Percentiles rank a stretch among this genome's conserved stretches.
These are phyloP conservation scores for Sycophila sp. DNA, from an alignment of 1,140 invertebrate species.

Conservation along the genomic window DNA sequence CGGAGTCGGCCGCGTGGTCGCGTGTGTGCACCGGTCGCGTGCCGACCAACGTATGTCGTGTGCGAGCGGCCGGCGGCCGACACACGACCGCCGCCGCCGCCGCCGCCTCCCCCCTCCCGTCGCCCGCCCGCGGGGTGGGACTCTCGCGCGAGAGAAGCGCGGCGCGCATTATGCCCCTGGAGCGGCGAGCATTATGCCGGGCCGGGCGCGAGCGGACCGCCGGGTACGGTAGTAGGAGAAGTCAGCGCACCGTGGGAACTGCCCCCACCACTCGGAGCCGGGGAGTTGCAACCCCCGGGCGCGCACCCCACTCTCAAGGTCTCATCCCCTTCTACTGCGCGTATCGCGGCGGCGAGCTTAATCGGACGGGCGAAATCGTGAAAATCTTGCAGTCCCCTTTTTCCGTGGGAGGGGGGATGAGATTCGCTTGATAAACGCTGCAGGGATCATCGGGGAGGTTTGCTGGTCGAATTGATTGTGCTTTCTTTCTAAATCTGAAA, in stretches of 20 bases:
- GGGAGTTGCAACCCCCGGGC: too few relatives aligned
- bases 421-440: too few relatives aligned
- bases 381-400: too few relatives aligned
- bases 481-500: too few relatives aligned
- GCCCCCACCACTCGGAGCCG: neutral
- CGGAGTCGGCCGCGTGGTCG: conserved; percentile 38
- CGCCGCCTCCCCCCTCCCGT: conserved; percentile 27
- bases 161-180: neutral
- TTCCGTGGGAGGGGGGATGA: too few relatives aligned
- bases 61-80: conserved; percentile 53
- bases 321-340: too few relatives aligned
- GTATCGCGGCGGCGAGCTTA: too few relatives aligned
- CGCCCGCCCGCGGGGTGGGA: neutral
- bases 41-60: conserved; percentile 67
- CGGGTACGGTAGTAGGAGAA: neutral
- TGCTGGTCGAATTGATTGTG: too few relatives aligned
- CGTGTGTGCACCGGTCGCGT: conserved; percentile 64
- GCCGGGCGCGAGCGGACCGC: neutral
- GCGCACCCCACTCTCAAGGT: too few relatives aligned
- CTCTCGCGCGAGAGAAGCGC: neutral
- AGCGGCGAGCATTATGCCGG: neutral
- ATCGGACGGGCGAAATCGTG: too few relatives aligned
- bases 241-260: neutral
- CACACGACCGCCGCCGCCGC: conserved; percentile 58
- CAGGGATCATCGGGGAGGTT: too few relatives aligned